Conservation (phyloP, 2,113 vertebrate species). For the Poeciliopsis turrubarensis region DNA sequence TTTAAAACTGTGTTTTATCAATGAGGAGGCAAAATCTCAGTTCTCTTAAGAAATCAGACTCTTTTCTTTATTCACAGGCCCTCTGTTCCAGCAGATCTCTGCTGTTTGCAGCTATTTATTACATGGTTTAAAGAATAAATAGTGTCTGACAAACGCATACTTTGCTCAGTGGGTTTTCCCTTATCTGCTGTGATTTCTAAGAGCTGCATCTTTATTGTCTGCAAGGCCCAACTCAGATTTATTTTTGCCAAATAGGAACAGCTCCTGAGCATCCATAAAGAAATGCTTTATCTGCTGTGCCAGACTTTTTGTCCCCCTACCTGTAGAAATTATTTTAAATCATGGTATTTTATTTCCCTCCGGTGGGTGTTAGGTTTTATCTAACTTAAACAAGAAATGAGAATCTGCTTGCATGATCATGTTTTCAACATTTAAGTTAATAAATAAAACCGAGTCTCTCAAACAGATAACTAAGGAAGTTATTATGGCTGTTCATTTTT, state of each 20-base stretch:
- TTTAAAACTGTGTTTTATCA: neutral
- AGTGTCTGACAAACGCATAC: neutral
- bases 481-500: neutral
- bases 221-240: neutral
- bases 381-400: neutral
- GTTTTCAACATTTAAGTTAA: too few species aligned
- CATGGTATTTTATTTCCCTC: neutral
- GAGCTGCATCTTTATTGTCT: neutral
- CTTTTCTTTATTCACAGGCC: neutral
- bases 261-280: neutral
- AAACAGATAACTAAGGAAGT: neutral
- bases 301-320: neutral
- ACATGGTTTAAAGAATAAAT: neutral
- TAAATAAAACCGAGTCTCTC: too few species aligned
- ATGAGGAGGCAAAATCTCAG: neutral
- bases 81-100: neutral
- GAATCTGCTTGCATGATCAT: too few species aligned
- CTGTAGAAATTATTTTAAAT: neutral
- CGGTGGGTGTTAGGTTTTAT: neutral
- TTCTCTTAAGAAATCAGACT: too few species aligned
- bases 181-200: neutral
- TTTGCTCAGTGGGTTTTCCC: neutral
- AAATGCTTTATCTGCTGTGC: neutral
- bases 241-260: neutral
- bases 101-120: neutral